Percentiles rank a stretch among this genome's conserved stretches.
phyloP scores from a whole-genome alignment of 2,113 vertebrate species.

The Oreochromis niloticus region DNA sequence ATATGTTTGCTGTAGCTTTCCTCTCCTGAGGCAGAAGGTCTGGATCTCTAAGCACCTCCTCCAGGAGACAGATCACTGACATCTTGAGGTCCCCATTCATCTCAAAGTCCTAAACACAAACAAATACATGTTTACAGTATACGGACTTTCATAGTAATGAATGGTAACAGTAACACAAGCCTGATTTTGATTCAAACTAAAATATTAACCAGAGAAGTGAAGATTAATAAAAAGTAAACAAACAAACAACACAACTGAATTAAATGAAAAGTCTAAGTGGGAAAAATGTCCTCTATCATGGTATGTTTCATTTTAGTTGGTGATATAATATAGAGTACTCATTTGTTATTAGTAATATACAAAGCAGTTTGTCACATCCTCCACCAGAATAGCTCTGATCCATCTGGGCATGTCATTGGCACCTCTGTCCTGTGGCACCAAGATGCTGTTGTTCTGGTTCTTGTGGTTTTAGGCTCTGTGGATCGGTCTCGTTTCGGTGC shows the following conservation, averaged over 20 bases:
- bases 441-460: not conserved
- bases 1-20: constrained; percentile 94
- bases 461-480: not conserved
- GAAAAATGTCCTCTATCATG: not conserved
- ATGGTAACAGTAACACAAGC: not conserved
- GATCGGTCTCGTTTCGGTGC: not conserved
- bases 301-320: not conserved
- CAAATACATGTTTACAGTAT: not conserved
- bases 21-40: constrained; percentile 96
- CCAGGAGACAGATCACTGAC: constrained; percentile 89
- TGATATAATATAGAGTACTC: not conserved
- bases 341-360: not conserved
- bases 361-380: not conserved
- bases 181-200: not conserved
- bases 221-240: not conserved
- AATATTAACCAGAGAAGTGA: not conserved
- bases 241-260: not conserved
- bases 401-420: not conserved
- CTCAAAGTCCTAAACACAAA: constrained; percentile 86
- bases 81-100: constrained; percentile 92
- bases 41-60: constrained; percentile 93
- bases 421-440: not conserved
- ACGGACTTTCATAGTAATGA: not conserved
- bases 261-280: not conserved
- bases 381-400: not conserved